These are phyloP conservation scores for Trichogramma evanescens DNA, from an alignment of 2,888 invertebrate genomes.

Conservation along the genomic window DNA sequence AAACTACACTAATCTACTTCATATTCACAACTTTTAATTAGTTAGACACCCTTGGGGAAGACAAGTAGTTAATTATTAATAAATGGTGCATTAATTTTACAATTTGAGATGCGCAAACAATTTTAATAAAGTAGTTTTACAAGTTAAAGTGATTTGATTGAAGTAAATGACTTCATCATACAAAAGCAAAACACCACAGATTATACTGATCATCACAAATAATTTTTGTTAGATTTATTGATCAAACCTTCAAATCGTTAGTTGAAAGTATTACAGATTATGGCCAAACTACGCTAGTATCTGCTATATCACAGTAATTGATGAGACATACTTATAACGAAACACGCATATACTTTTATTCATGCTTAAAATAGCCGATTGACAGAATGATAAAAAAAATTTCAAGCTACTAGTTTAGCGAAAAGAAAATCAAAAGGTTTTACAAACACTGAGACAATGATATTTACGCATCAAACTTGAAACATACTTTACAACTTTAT, in stretches of 20 bases:
- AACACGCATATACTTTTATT: conserved; percentile 30
- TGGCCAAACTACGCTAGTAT: conserved; percentile 44
- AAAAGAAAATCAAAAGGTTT: conserved; percentile 15
- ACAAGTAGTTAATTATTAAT: no score
- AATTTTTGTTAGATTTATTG: not conserved
- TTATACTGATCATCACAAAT: not conserved
- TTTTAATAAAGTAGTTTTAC: no score
- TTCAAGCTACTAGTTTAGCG: conserved; percentile 35
- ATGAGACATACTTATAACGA: conserved; percentile 41
- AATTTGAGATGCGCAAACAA: no score
- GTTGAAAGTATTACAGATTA: conserved; percentile 29
- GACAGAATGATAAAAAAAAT: conserved; percentile 35
- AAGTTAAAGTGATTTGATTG: no score
- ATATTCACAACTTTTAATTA: no score
- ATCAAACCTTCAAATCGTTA: conserved; percentile 5
- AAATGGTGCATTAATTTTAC: no score
- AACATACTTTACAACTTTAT: conserved; percentile 18
- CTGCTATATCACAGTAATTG: conserved; percentile 48
- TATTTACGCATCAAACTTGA: not conserved
- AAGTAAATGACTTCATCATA: not conserved
- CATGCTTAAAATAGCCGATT: conserved; percentile 33
- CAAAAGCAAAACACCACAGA: not conserved
- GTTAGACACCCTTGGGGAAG: no score
- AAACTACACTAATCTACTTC: no score
- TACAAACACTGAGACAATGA: conserved; percentile 2